A percentile compares a stretch with the other conserved stretches of the same genome.
Evolutionary conservation across 2,797 vertebrate species (phyloP).

Genomic region (Sebastes paucispinis): DNA sequence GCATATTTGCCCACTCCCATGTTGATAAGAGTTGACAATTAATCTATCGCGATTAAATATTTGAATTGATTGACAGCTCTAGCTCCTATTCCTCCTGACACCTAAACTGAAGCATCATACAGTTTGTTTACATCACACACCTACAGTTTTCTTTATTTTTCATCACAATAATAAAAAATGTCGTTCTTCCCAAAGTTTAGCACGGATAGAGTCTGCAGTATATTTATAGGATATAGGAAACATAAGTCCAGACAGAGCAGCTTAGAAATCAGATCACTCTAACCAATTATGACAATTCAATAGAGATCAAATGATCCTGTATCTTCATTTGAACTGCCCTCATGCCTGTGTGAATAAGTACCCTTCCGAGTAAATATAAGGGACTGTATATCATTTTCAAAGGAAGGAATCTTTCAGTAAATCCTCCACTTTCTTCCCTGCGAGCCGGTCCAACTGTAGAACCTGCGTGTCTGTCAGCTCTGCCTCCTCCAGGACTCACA

Average conservation of each 20-base stretch:
- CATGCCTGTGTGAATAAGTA: conserved; percentile 51
- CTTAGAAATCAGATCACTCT: conserved; percentile 38
- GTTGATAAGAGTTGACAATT: no score
- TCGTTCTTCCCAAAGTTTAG: background rate
- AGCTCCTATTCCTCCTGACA: conserved; percentile 1
- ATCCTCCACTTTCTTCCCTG: conserved; percentile 41
- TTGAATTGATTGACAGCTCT: no score
- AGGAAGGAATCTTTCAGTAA: conserved; percentile 28
- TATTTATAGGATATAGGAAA: conserved; percentile 9
- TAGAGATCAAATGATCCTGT: conserved; percentile 52
- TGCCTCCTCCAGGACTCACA: conserved; percentile 65
- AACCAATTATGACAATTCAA: conserved; percentile 53
- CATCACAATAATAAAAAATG: background rate
- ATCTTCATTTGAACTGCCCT: conserved; percentile 50
- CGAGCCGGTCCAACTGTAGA: conserved; percentile 44
- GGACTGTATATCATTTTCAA: conserved; percentile 55
- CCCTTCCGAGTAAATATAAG: conserved; percentile 46
- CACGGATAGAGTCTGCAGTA: background rate
- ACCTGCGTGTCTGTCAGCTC: conserved; percentile 60
- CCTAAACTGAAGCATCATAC: background rate
- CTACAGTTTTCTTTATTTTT: background rate
- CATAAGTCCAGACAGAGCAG: conserved; percentile 25
- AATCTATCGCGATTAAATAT: no score
- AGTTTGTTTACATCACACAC: background rate
- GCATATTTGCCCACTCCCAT: no score